These are phyloP conservation scores for Meteorus colon DNA, from an alignment of 2,888 invertebrate species.

Conservation along the genomic window DNA sequence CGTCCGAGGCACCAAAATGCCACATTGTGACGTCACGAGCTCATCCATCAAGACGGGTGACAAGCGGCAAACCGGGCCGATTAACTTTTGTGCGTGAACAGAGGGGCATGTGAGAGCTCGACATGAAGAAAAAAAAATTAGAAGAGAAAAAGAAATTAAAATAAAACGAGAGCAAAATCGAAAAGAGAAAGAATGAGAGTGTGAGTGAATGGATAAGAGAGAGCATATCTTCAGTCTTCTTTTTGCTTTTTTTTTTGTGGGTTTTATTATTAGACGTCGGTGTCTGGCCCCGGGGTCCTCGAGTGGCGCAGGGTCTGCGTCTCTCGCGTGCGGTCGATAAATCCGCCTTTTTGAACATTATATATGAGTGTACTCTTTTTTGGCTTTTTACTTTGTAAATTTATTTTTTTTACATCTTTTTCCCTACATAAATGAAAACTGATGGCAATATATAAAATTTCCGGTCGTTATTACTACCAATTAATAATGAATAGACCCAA, in stretches of 20 bases:
- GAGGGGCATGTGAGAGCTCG: slow-evolving; percentile 37
- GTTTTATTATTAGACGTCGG: slow-evolving; percentile 42
- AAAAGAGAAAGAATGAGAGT: slow-evolving; percentile 36
- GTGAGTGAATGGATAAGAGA: slow-evolving; percentile 39
- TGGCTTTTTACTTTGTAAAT: background rate
- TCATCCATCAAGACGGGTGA: slow-evolving; percentile 57
- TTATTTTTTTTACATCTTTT: slow-evolving; percentile 28
- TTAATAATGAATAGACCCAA: slow-evolving; percentile 24
- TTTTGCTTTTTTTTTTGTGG: slow-evolving; percentile 27
- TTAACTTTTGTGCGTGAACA: slow-evolving; percentile 56
- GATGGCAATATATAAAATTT: slow-evolving; percentile 43
- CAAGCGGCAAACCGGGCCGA: slow-evolving; percentile 60
- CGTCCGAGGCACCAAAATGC: slow-evolving; percentile 36
- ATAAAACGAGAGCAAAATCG: slow-evolving; percentile 37
- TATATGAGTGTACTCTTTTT: background rate
- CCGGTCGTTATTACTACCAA: slow-evolving; percentile 39
- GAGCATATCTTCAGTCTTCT: slow-evolving; percentile 36
- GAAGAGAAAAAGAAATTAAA: slow-evolving; percentile 32
- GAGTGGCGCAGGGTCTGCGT: slow-evolving; percentile 34
- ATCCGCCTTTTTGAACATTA: slow-evolving; percentile 29
- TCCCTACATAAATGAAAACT: slow-evolving; percentile 39
- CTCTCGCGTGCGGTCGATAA: slow-evolving; percentile 44
- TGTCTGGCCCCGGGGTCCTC: slow-evolving; percentile 41
- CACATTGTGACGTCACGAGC: slow-evolving; percentile 53
- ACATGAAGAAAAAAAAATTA: slow-evolving; percentile 34